Evolutionary conservation across 2,113 vertebrate genomes (phyloP), one percentile per base, ranked within the genome.

Genomic region (Osmerus mordax): DNA sequence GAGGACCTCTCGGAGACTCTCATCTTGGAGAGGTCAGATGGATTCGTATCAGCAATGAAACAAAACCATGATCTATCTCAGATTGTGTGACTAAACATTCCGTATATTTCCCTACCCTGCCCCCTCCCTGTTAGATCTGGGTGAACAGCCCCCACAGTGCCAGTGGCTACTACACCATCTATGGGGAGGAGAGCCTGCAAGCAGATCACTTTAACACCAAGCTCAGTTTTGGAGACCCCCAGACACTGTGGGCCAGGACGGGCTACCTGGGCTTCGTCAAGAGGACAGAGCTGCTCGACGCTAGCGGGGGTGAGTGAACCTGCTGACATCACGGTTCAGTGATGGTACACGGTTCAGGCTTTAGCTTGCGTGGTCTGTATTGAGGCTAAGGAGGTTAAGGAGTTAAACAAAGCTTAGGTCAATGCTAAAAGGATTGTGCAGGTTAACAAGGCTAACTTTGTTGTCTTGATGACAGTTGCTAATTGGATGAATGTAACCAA

Each of bases 201-300:
- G 97, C 97, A 0, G 95, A 98, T 72, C 97, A 99, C 86, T 99
- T 99, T 87, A 98, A 99, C 87, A 97, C 96, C n/a, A 94, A 94
- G 47, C 94, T 99, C 77, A 99, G 97, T 88, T 98, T 99, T 7
- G 97, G 96, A 0, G 97, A 98, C 59, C 95, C 96, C 0, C 95
- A 95, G 79, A 99, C 97, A 0, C 92, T 97, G 6, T 99, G 97
- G 97, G 96, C 96, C 2, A 91, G 94, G 61, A 99, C 97, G 0
- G 97, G 97, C 0, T 98, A 98, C 88, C 90, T 98, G 23, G 97
- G 97, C 0, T 99, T 99, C 9, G 95, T 99, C 41, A 96, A 96
- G 65, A 92, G 97, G 73, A 98, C 97, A 0, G 97, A 99, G 84
- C 93, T 99, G 2, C 93, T 97, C 0, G 96, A 95, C 0, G 96